Evolutionary conservation across 1,140 invertebrate genomes (phyloP), one percentile per base, ranked within the genome.

Genomic region (Neelides sp.): DNA sequence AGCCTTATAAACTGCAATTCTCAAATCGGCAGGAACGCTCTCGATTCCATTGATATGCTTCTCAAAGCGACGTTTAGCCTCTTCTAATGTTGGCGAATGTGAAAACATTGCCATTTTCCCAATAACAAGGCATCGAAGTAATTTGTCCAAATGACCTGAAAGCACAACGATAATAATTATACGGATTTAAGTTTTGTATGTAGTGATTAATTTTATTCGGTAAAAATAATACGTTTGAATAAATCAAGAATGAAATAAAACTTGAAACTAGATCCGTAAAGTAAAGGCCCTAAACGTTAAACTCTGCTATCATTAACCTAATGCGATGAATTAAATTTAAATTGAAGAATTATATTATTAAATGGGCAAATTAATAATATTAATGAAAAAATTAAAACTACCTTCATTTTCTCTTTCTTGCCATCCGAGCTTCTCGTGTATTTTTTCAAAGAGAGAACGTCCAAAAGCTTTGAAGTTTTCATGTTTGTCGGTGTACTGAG

Each of bases 21-120:
- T 76, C 34, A 98, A 69, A 73, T 97, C 92, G 3, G 91, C 87
- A n/a, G 83, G 75, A 49, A 97, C 70, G 1, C 70, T 63, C n/a
- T 68, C 64, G 48, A 68, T 69, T 23, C 78, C 77, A 49, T 69
- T 68, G 2, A 76, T 64, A 67, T 92, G 85, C 19, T 67, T 69
- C 36, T 75, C 72, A 68, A 94, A 90, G 40, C 82, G 75, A 46
- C 62, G 63, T 26, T 63, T 65, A 0, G 89, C 87, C 64, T 91
- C 82, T 5, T 73, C 70, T 13, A 91, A 78, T 0, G 81, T 80
- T 0, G 75, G 73, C 8, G 78, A 70, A 64, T 95, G 85, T 49
- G 82, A 82, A 61, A 83, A 80, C 32, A 77, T 76, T 5, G 85
- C 85, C 67, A 97, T 77, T 40, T 81, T 76, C 15, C 77, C 76